These are phyloP conservation scores for Plumapathes pennacea DNA, from an alignment of 92 coral and sea anemone species.

Conservation along the genomic window DNA sequence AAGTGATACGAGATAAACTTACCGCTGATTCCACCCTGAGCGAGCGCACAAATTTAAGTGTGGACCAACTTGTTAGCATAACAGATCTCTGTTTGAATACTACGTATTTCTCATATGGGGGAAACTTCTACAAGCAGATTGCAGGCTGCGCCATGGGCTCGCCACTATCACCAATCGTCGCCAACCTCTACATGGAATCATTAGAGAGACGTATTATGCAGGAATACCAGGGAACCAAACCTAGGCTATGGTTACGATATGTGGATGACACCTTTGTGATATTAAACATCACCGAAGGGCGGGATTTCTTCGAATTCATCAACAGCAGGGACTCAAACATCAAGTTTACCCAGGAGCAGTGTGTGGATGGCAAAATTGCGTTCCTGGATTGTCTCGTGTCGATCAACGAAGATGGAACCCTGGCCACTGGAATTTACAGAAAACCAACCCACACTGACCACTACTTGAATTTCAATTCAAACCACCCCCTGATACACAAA, in stretches of 20 bases:
- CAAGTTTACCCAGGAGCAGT: slow-evolving; percentile 8
- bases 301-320: slow-evolving; percentile 3
- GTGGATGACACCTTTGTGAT: too few relatives aligned
- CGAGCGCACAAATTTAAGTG: slow-evolving; percentile 2
- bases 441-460: slow-evolving; percentile 12
- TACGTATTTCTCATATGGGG: slow-evolving; percentile 7
- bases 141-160: slow-evolving; percentile 28
- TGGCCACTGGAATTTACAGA: slow-evolving; percentile 1
- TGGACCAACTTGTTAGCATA: neutral
- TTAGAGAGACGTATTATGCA: neutral
- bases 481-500: slow-evolving; percentile 9
- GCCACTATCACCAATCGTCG: slow-evolving; percentile 8
- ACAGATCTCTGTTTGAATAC: slow-evolving; percentile 4
- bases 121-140: slow-evolving; percentile 9
- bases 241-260: slow-evolving; percentile 6
- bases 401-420: slow-evolving; percentile 3
- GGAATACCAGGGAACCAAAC: neutral
- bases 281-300: too few relatives aligned
- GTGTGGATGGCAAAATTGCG: neutral
- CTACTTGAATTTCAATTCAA: neutral
- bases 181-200: slow-evolving; percentile 11
- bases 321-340: slow-evolving; percentile 2
- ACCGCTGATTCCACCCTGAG: neutral
- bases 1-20: neutral
- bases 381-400: slow-evolving; percentile 12